These are phyloP conservation scores for Drosophila trapezifrons DNA, from an alignment of 1,140 invertebrate genomes.

Conservation along the genomic window DNA sequence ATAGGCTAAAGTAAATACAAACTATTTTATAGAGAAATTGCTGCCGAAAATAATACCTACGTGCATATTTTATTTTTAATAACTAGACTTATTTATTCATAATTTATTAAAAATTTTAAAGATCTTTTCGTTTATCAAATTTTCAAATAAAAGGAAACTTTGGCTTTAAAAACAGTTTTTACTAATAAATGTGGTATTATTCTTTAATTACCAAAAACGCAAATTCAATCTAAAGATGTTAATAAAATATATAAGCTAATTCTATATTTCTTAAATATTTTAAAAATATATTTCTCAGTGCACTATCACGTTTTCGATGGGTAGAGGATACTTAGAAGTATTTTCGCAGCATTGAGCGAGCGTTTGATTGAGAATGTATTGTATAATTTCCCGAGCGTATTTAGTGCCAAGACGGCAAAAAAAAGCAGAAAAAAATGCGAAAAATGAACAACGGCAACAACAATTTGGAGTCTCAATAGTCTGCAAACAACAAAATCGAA, in stretches of 20 bases:
- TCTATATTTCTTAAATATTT: background rate
- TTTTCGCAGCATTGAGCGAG: conserved; percentile 75
- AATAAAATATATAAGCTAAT: background rate
- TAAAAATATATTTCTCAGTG: too few relatives aligned
- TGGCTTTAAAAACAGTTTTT: too few relatives aligned
- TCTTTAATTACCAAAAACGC: too few relatives aligned
- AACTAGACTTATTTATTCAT: too few relatives aligned
- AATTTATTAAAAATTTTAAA: too few relatives aligned
- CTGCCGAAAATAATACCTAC: too few relatives aligned
- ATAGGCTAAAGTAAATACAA: too few relatives aligned
- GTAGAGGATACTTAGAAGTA: conserved; percentile 62
- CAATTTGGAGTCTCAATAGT: conserved; percentile 22
- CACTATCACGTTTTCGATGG: background rate
- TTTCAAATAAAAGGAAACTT: too few relatives aligned
- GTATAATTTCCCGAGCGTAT: conserved; percentile 81
- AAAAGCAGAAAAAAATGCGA: conserved; percentile 12
- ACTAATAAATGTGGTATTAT: too few relatives aligned
- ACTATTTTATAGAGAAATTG: too few relatives aligned
- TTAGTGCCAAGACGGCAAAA: conserved; percentile 73
- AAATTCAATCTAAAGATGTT: background rate
- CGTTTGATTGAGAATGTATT: conserved; percentile 81
- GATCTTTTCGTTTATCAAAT: too few relatives aligned
- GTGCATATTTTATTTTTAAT: too few relatives aligned
- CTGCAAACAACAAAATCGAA: conserved; percentile 28
- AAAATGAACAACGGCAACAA: conserved; percentile 23